Base-by-base conservation (phyloP, 2,113 vertebrate species). In the Puma concolor region DNA sequence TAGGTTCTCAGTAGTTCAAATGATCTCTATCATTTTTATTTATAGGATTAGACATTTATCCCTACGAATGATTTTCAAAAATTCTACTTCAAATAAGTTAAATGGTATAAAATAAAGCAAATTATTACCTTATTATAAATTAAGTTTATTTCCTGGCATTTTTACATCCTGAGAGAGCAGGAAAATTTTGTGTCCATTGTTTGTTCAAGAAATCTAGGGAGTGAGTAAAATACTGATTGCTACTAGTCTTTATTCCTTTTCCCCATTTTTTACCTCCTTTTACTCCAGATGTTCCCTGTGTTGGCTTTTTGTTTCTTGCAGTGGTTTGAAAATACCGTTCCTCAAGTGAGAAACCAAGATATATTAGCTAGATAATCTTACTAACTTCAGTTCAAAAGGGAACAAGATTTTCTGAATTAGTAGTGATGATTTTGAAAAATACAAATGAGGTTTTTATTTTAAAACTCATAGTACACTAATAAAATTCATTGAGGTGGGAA, bases 371-470 rank as follows among this genome's bases (percentile, higher is more conserved):
- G 25, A 67, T 82, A 12, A 72, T 63, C 64, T 94, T n/a, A 71
- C 54, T 88, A 44, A 77, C 85, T 66, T 80, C 11, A 82, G 48
- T 74, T 93, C 52, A 88, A 88, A 83, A 80, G 90, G 77, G 50
- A 97, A 82, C 2, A 93, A 77, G n/a, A 91, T 23, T 94, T 96
- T 85, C 38, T 96, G 85, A 91, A 81, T 85, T 88, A 82, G 23
- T 72, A 71, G 82, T 77, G 48, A 57, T 76, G 15, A 66, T 83
- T 86, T 82, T 82, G n/a, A 15, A 54, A 94, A 87, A 81, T 38
- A 60, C 15, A 83, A 79, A 83, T 71, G 66, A 96, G 4, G n/a
- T 66, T 95, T 98, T 91, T 33, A 66, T 41, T 93, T 94, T 54
- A 88, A 91, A 95, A 85, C 4, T 69, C 44, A 85, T 29, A 57